phyloP scores from a whole-genome alignment of 2,113 vertebrate species.

The Pseudonaja textilis region DNA sequence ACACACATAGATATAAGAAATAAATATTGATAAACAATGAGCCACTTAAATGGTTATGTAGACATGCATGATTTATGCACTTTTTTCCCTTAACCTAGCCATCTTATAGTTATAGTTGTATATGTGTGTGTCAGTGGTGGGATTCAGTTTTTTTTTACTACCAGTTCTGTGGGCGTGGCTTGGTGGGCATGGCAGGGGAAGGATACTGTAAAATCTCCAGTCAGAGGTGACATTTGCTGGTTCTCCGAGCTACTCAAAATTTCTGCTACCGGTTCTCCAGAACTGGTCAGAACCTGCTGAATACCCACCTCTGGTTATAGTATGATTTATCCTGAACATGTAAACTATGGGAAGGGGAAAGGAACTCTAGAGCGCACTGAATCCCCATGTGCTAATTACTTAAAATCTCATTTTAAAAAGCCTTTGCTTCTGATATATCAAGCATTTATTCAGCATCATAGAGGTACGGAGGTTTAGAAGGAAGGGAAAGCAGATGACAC shows the following conservation, averaged over 20 bases:
- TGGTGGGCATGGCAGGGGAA: too few species aligned
- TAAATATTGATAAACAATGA: neutral
- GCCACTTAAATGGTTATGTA: neutral
- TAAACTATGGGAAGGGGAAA: neutral
- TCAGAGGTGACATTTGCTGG: too few species aligned
- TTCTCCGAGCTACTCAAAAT: too few species aligned
- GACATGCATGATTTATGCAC: neutral
- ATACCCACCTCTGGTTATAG: too few species aligned
- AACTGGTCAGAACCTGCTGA: too few species aligned
- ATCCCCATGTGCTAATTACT: neutral
- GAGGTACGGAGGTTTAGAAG: neutral
- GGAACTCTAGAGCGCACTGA: neutral
- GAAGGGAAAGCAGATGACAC: neutral
- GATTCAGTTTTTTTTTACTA: too few species aligned
- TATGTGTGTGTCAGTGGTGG: too few species aligned
- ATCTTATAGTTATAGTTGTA: too few species aligned
- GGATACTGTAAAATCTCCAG: too few species aligned
- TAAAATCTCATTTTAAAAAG: neutral
- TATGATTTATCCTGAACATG: neutral
- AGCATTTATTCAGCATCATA: neutral
- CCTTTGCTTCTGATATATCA: neutral
- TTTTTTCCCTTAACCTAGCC: neutral
- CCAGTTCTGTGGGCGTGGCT: too few species aligned
- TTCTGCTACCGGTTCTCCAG: too few species aligned
- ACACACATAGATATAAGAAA: neutral